Base-by-base conservation (phyloP, 2,888 invertebrate genomes). In the Drosophila parthenogenetica region DNA sequence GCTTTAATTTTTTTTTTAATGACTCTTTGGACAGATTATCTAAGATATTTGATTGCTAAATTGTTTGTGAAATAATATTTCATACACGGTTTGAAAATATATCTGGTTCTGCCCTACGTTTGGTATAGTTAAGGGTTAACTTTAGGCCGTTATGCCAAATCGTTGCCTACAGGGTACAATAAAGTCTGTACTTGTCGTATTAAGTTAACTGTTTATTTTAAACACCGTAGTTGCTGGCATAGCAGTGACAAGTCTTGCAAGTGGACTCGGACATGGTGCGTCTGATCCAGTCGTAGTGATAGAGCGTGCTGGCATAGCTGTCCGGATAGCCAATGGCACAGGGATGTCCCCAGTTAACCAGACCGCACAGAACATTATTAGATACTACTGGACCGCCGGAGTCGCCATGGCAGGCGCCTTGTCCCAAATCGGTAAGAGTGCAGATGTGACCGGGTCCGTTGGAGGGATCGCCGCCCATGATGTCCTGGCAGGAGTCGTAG, bases 391-490 rank as follows among this genome's bases (percentile, higher is more conserved):
- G 92, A 10, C 91, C 90, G 10, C 92, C 92, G 4, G 89, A 91
- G 62, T 91, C 91, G 3, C 91, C 90, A 60, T 89, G 82, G 39
- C 90, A 91, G 0, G 82, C 93, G 0, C 94, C 94, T 73, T 93
- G 91, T 0, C 94, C 94, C 0, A 89, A 73, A 25, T 92, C 90
- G 0, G 93, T 94, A 8, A 93, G 90, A 0, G 95, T 94, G 73
- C 94, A 94, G 8, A 94, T 92, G 70, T 94, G 94, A 0, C 94
- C 93, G 42, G 93, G 91, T 68, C 93, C 94, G 0, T 94, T 93
- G 0, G 89, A 89, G 14, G 92, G 91, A 50, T 92, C 91, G 4
- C 88, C 93, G 91, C 46, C 93, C 93, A n/a, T 92, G 71, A 7
- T 89, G 84, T 14, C 92, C 92, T 43, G 93, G 92, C 82, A 94